Evolutionary conservation across 1,140 invertebrate genomes (phyloP).

Genomic region (Drusus annulatus): DNA sequence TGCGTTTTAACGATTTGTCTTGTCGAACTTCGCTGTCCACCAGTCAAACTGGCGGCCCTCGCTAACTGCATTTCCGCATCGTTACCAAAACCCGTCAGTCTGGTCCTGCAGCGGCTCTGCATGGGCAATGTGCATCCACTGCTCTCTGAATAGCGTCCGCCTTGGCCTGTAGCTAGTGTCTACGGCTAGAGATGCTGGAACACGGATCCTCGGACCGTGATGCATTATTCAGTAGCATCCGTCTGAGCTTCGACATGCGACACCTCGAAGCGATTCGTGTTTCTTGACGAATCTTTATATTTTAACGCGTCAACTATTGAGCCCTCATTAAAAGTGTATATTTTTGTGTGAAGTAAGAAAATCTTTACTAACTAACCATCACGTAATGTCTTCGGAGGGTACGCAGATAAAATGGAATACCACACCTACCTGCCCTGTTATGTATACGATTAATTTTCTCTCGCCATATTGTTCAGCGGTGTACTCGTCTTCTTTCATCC

Average conservation of each 20-base stretch:
- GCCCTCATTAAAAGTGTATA: no score
- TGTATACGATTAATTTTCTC: no score
- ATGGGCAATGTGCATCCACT: neutral
- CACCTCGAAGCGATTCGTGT: conserved; percentile 21
- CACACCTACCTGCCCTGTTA: no score
- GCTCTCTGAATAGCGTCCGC: neutral
- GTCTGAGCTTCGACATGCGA: conserved; percentile 25
- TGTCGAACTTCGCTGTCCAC: neutral
- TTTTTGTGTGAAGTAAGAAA: no score
- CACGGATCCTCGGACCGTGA: neutral
- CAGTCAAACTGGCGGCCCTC: conserved; percentile 31
- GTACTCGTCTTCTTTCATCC: no score
- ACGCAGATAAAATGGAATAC: no score
- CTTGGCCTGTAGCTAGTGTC: neutral
- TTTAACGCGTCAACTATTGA: no score
- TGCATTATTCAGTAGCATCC: conserved; percentile 35
- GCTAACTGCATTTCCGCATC: conserved; percentile 33
- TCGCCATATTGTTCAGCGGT: no score
- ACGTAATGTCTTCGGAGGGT: no score
- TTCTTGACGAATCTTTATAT: neutral
- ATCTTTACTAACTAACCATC: no score
- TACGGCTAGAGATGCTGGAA: neutral
- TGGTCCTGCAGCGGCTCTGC: conserved; percentile 19
- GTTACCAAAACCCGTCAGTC: conserved; percentile 34
- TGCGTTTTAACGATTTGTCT: conserved; percentile 1